Base-by-base conservation (phyloP, 1,140 invertebrate genomes). In the Drosophila littoralis region DNA sequence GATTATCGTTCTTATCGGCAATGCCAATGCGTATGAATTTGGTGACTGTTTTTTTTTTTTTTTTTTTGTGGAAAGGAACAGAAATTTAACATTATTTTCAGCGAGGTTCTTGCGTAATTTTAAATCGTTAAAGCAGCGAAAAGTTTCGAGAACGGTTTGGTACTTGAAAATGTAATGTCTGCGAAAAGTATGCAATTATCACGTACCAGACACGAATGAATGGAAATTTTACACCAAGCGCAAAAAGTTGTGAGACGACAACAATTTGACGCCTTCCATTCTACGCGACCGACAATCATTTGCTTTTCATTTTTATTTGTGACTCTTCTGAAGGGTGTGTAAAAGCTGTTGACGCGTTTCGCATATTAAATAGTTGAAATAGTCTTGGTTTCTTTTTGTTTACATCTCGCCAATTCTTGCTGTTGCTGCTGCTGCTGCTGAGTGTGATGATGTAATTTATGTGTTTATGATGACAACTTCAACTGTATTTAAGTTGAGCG, bases 1-100 rank as follows among this genome's bases (percentile, higher is more conserved):
- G 96, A 93, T 99, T 99, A 94, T 99, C 98, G 95, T 99, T 99
- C 94, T 98, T 98, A 93, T 99, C 96, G 77, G 96, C 96, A 92
- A 97, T 97, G 75, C 97, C 97, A 93, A 97, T 97, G 64, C 97
- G 96, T 92, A 97, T 97, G 93, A 97, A 97, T 94, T 97, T 97
- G 52, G 96, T 97, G 92, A 97, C 96, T 97, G 94, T 78, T 32
- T 81, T 22, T 36, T 43, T 12, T 48, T 7, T 22, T 36, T 43
- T 12, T 45, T 6, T 35, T 22, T 5, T 9, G 33, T 12, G 22
- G 15, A 9, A 35, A 38, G 35, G 9, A 50, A 54, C 45, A 42
- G 45, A 13, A 55, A 72, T 38, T 48, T 17, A 1, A 28, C 15
- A 48, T 48, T 63, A 58, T 75, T 77, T 77, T 73, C 50, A 63